Evolutionary conservation across 2,113 vertebrate species (phyloP), one percentile per base, ranked within the genome.

Genomic region (Phyllostomus hastatus): DNA sequence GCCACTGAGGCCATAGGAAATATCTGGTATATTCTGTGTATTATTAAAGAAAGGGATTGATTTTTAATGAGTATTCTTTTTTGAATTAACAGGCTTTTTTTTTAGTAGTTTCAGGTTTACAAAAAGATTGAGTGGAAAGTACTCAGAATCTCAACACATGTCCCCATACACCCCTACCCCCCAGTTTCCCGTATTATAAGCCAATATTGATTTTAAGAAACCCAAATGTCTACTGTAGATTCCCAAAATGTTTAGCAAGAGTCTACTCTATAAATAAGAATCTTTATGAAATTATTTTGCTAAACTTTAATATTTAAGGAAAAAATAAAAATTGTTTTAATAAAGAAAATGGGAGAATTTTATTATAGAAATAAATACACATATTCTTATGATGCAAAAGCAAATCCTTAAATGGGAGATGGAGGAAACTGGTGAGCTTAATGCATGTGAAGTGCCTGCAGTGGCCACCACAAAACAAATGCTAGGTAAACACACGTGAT

Each of bases 241-340:
- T 82, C 59, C 76, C 35, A 79, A 92, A 81, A 92, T 69, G 31
- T 61, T 78, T 52, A 38, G 16, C 3, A 84, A 72, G 12, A 75
- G 10, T 52, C 16, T 78, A n/a, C 87, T 88, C 9, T 57, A 57
- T 26, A 54, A 91, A 88, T 88, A 70, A 92, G 31, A 91, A 48
- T 81, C 50, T 43, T 76, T 83, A 82, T 54, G 35, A 88, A 95
- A 91, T 46, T 43, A 48, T 6, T 50, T 50, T 89, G 2, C 7
- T 66, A 83, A 78, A 6, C 19, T 90, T 93, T 59, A 72, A 64
- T 35, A 78, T 78, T 43, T 86, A 67, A 43, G 15, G 17, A 81
- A 81, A 81, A 95, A 94, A 35, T 57, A 20, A 66, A 75, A 81
- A 54, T 43, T 61, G 20, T 59, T 88, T 95, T 93, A 91, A 69